Percentiles rank a stretch among this genome's conserved stretches.
Conservation (phyloP, 2,113 vertebrate species). For the Alectura lathami region DNA sequence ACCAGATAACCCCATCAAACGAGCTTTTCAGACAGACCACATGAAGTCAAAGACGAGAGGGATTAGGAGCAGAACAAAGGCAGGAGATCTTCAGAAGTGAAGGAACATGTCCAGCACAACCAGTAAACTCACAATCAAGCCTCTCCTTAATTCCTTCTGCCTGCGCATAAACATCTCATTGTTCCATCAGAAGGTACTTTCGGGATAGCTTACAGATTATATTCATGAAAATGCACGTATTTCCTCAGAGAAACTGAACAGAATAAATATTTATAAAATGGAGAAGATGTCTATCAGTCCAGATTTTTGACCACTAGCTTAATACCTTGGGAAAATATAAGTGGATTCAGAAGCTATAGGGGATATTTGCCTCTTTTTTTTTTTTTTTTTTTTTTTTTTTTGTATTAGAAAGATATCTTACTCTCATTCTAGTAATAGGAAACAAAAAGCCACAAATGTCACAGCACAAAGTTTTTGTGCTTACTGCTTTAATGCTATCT, state of each 20-base stretch:
- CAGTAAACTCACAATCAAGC: neutral
- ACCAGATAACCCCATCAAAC: neutral
- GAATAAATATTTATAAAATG: neutral
- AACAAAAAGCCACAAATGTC: neutral
- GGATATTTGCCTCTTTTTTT: neutral
- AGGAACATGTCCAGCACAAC: neutral
- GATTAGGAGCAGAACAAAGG: neutral
- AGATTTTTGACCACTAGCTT: neutral
- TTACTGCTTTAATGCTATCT: conserved; percentile 29
- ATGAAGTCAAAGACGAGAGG: fast-evolving
- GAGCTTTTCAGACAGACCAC: neutral
- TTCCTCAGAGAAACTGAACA: neutral
- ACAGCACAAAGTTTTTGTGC: neutral
- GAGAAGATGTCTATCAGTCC: neutral
- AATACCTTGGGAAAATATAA: neutral
- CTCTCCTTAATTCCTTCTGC: neutral
- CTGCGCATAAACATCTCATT: neutral
- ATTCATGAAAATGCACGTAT: neutral
- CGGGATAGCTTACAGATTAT: neutral
- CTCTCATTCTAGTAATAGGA: neutral
- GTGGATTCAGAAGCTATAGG: neutral
- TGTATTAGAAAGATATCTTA: neutral
- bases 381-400: neutral
- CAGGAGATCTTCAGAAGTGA: neutral
- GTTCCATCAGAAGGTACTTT: neutral